Evolutionary conservation across 2,888 invertebrate species (phyloP).

Genomic region (Cerastis rubricosa): DNA sequence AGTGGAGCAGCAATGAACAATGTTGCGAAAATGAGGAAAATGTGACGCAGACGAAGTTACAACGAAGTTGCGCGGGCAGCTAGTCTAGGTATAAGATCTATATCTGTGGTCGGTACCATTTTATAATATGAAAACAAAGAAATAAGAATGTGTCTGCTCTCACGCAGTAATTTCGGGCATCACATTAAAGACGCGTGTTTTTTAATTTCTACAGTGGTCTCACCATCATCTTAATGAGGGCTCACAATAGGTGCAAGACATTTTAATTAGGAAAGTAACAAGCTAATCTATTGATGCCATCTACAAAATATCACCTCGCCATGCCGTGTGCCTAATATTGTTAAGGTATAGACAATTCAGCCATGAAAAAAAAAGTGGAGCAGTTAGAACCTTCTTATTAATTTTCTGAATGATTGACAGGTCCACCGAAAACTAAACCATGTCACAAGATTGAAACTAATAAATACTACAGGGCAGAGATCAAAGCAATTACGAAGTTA

Average conservation of each 20-base stretch:
- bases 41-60: too few species aligned
- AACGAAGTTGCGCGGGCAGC: too few species aligned
- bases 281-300: constrained; percentile 3
- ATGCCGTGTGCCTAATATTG: background rate
- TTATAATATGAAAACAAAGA: constrained; percentile 18
- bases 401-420: background rate
- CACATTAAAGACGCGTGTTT: background rate
- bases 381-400: constrained; percentile 9
- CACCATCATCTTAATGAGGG: background rate
- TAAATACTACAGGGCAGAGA: background rate
- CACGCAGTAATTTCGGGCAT: background rate
- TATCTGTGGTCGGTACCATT: background rate
- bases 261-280: constrained; percentile 8
- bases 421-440: constrained; percentile 9
- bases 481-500: background rate
- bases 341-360: background rate
- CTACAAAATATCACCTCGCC: background rate
- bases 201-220: background rate
- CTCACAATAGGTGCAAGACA: background rate
- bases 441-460: constrained; percentile 3
- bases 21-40: too few species aligned
- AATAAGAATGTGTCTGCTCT: background rate
- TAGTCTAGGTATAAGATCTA: too few species aligned
- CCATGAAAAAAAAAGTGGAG: background rate
- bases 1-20: too few species aligned